Conservation (phyloP, 2,113 vertebrate species). For the Takifugu flavidus region DNA sequence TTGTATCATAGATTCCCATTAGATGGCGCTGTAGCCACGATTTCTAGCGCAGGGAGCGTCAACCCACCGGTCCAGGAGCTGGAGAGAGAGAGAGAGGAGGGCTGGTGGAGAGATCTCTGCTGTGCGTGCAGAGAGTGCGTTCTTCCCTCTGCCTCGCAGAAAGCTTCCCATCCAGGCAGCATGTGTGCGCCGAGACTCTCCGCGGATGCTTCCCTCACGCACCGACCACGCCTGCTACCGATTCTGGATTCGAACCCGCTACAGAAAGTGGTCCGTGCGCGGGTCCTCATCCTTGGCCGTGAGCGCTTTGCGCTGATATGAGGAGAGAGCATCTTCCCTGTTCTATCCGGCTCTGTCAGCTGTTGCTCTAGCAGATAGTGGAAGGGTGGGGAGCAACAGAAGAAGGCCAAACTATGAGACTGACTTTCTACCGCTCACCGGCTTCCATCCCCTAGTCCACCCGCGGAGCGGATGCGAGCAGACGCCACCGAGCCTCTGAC, state of each 20-base stretch:
- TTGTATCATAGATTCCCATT: not conserved
- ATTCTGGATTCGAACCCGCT: slow-evolving; percentile 11
- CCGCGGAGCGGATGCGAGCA: slow-evolving; percentile 60
- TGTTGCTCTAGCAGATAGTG: slow-evolving; percentile 67
- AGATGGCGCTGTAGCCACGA: slow-evolving; percentile 59
- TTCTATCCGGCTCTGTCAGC: slow-evolving; percentile 64
- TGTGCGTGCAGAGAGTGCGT: slow-evolving; percentile 29
- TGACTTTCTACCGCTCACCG: slow-evolving; percentile 41
- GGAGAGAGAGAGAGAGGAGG: slow-evolving; percentile 9
- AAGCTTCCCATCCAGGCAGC: slow-evolving; percentile 35
- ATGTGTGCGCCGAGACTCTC: slow-evolving; percentile 42
- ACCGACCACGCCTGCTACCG: slow-evolving; percentile 10
- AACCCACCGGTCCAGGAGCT: slow-evolving; percentile 15
- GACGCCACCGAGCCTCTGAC: slow-evolving; percentile 47
- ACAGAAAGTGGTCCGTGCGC: slow-evolving; percentile 4
- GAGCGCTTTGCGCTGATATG: slow-evolving; percentile 62
- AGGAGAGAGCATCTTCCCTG: slow-evolving; percentile 37
- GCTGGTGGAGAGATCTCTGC: slow-evolving; percentile 11
- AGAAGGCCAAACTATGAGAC: slow-evolving; percentile 61
- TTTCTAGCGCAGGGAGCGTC: slow-evolving; percentile 5
- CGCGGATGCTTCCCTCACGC: slow-evolving; percentile 23
- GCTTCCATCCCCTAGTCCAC: slow-evolving; percentile 32
- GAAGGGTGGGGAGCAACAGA: slow-evolving; percentile 41
- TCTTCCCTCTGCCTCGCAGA: slow-evolving; percentile 24
- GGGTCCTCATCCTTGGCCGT: slow-evolving; percentile 3